Evolutionary conservation across 1,140 invertebrate species (phyloP).

Genomic region (Drosophila novamexicana): DNA sequence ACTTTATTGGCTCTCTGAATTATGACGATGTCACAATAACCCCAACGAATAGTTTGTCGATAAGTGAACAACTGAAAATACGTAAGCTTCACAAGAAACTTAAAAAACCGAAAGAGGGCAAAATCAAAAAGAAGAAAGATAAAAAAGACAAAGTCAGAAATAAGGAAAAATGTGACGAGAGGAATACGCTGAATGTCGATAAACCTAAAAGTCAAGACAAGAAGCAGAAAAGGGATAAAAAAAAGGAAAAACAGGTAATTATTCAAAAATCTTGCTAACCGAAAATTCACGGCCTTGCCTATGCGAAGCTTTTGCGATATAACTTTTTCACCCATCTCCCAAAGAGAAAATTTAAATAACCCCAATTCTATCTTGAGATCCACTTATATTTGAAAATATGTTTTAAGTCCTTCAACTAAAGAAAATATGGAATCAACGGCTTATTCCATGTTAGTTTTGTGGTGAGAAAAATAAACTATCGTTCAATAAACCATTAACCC

Average conservation of each 20-base stretch:
- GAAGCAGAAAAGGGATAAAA: slow-evolving; percentile 86
- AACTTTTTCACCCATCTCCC: too few species aligned
- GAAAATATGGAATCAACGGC: too few species aligned
- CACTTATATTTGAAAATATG: too few species aligned
- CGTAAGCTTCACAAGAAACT: slow-evolving; percentile 90
- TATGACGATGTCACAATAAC: slow-evolving; percentile 74
- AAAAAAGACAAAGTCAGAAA: slow-evolving; percentile 89
- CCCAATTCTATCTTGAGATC: too few species aligned
- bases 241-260: slow-evolving; percentile 85
- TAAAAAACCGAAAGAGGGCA: slow-evolving; percentile 89
- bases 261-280: not conserved
- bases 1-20: slow-evolving; percentile 19
- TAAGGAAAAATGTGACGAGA: slow-evolving; percentile 85
- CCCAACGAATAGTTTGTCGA: slow-evolving; percentile 28
- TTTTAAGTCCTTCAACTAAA: too few species aligned
- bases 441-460: too few species aligned
- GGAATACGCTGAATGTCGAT: slow-evolving; percentile 16
- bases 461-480: too few species aligned
- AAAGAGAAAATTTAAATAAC: too few species aligned
- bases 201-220: slow-evolving; percentile 87
- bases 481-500: too few species aligned
- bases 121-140: slow-evolving; percentile 91
- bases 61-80: slow-evolving; percentile 83
- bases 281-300: not conserved
- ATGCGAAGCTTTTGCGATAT: too few species aligned